These are phyloP conservation scores for Puma concolor DNA, from an alignment of 2,113 vertebrate species.

Conservation along the genomic window DNA sequence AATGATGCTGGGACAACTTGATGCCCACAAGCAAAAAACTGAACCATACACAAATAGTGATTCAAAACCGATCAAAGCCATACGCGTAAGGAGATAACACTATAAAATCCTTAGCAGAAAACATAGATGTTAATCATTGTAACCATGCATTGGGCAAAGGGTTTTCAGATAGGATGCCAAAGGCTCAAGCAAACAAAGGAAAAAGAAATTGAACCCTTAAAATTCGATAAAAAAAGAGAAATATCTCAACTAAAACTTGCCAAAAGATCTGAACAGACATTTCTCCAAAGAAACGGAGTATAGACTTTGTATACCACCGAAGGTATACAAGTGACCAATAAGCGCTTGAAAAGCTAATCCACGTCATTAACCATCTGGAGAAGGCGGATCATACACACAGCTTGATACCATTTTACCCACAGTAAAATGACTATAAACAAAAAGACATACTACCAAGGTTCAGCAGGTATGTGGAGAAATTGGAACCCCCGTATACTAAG, in stretches of 20 bases:
- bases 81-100: not conserved
- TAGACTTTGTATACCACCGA: not conserved
- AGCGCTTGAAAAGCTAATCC: not conserved
- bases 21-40: not conserved
- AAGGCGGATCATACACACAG: not conserved
- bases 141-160: not conserved
- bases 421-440: not conserved
- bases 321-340: not conserved
- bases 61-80: not conserved
- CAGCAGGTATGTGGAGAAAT: not conserved
- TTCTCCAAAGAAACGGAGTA: not conserved
- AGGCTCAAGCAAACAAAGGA: not conserved
- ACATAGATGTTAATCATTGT: not conserved
- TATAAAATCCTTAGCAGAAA: not conserved
- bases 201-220: not conserved
- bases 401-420: not conserved
- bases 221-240: not conserved
- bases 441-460: not conserved
- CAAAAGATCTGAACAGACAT: not conserved
- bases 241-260: not conserved
- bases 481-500: not conserved
- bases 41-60: not conserved
- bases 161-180: not conserved
- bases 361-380: not conserved
- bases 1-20: not conserved